phyloP scores from a whole-genome alignment of 2,797 vertebrate species.

The Bovichtus diacanthus region DNA sequence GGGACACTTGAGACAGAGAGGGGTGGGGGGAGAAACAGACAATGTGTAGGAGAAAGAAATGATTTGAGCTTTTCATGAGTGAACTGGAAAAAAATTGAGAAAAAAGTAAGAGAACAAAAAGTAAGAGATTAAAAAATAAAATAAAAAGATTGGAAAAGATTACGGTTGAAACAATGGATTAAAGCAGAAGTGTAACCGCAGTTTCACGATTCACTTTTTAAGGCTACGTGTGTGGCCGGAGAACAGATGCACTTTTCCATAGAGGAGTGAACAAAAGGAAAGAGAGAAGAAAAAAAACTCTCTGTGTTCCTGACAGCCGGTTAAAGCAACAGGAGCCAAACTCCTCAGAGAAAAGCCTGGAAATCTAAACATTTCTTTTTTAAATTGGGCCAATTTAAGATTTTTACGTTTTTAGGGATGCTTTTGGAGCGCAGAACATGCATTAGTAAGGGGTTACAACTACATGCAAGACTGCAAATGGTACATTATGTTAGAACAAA shows the following conservation, averaged over 20 bases:
- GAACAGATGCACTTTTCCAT: slow-evolving; percentile 78
- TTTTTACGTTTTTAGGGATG: slow-evolving; percentile 14
- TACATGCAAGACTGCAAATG: slow-evolving; percentile 9
- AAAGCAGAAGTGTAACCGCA: slow-evolving; percentile 39
- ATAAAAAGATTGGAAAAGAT: slow-evolving; percentile 16
- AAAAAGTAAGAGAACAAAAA: background rate
- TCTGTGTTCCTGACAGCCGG: slow-evolving; percentile 57
- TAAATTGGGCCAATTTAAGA: background rate
- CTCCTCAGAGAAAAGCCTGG: slow-evolving; percentile 42
- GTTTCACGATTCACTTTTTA: slow-evolving; percentile 37
- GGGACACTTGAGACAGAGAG: slow-evolving; percentile 32
- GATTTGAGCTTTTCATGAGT: background rate
- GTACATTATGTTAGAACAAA: slow-evolving; percentile 11
- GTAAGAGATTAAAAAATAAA: slow-evolving; percentile 2
- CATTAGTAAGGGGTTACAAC: slow-evolving; percentile 22
- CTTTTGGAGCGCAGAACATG: slow-evolving; percentile 20
- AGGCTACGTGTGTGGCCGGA: slow-evolving; percentile 68
- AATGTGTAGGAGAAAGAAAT: slow-evolving; percentile 3
- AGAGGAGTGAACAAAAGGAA: slow-evolving; percentile 73
- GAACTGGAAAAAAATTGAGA: background rate
- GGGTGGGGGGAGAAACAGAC: background rate
- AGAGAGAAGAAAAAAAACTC: slow-evolving; percentile 38
- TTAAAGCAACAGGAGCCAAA: slow-evolving; percentile 66
- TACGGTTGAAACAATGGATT: slow-evolving; percentile 34
- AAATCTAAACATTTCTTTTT: slow-evolving; percentile 22